A percentile compares a stretch with the other conserved stretches of the same genome.
Conservation (phyloP, 2,888 invertebrate species). For the Latrodectus hesperus region DNA sequence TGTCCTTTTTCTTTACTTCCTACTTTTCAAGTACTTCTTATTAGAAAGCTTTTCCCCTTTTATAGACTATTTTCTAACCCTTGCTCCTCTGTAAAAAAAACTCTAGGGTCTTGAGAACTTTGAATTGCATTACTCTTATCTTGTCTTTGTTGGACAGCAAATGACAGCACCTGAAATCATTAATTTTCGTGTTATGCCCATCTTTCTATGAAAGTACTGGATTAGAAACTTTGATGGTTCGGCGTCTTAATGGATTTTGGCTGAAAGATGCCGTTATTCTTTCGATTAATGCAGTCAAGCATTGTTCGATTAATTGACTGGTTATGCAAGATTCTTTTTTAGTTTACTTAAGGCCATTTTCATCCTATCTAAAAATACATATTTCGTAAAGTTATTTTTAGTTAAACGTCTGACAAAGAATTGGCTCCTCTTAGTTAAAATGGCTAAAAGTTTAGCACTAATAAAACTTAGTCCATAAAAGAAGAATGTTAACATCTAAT, state of each 20-base stretch:
- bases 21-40: background rate
- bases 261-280: background rate
- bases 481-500: no score
- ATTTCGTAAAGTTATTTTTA: no score
- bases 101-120: background rate
- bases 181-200: background rate
- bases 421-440: no score
- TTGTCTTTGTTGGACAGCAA: slow-evolving; percentile 2
- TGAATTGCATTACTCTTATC: background rate
- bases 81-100: background rate
- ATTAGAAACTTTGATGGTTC: background rate
- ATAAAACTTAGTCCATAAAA: no score
- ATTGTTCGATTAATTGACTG: background rate
- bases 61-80: background rate
- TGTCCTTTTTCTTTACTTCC: background rate
- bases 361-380: no score
- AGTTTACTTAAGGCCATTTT: no score
- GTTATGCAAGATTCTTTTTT: background rate
- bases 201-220: slow-evolving; percentile 2
- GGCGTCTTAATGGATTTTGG: background rate
- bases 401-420: no score
- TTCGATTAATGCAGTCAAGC: background rate
- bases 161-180: slow-evolving; percentile 2
- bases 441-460: no score
- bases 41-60: background rate